phyloP scores from a whole-genome alignment of 2,888 invertebrate genomes.

The Scaeva pyrastri region DNA sequence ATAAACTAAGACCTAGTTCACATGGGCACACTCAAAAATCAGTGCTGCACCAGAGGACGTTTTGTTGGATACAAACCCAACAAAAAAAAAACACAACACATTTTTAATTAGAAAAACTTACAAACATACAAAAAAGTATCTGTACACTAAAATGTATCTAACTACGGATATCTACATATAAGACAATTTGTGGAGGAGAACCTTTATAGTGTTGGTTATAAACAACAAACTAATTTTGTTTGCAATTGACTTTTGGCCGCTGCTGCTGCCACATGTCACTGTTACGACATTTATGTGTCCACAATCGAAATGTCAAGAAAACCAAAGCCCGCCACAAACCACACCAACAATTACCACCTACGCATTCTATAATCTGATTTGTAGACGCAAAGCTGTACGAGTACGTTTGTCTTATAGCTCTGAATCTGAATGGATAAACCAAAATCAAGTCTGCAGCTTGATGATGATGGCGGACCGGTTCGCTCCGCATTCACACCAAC shows the following conservation, averaged over 20 bases:
- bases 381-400: conserved; percentile 45
- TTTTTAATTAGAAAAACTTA: conserved; percentile 48
- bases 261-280: conserved; percentile 47
- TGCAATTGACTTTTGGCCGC: conserved; percentile 63
- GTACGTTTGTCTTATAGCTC: not conserved
- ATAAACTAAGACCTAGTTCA: conserved; percentile 14
- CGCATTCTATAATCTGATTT: conserved; percentile 69
- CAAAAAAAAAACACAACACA: conserved; percentile 7
- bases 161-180: too few relatives aligned
- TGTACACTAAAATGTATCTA: not conserved
- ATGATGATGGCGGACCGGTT: conserved; percentile 46
- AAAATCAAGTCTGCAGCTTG: conserved; percentile 34
- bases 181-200: conserved; percentile 36
- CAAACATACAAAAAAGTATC: not conserved
- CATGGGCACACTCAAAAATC: not conserved
- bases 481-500: conserved; percentile 56
- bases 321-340: conserved; percentile 7
- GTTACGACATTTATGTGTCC: conserved; percentile 33
- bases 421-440: conserved; percentile 28
- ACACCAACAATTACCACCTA: conserved; percentile 67
- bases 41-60: conserved; percentile 34
- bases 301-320: conserved; percentile 61
- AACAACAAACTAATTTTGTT: conserved; percentile 51
- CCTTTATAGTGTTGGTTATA: conserved; percentile 29
- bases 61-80: conserved; percentile 26